Percentiles rank a stretch among this genome's conserved stretches.
phyloP scores from a whole-genome alignment of 2,113 vertebrate genomes.

The Erinaceus europaeus region DNA sequence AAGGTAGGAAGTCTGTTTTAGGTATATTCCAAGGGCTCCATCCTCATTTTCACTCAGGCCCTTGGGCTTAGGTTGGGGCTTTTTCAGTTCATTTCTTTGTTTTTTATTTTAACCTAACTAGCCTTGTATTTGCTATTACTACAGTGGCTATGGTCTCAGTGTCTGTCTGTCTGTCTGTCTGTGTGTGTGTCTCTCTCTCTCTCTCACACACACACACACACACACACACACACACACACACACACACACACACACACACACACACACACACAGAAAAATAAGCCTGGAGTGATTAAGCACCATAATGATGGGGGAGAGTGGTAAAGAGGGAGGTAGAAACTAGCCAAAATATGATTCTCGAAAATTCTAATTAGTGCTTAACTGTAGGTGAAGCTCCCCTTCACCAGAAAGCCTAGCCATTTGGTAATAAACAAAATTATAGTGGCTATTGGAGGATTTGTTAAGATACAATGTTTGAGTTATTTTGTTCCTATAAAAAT shows the following conservation, averaged over 20 bases:
- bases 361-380: not conserved
- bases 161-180: too few species aligned
- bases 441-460: not conserved
- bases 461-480: not conserved
- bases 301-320: too few species aligned
- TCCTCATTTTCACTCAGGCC: not conserved
- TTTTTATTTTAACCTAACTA: not conserved
- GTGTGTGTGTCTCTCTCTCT: too few species aligned
- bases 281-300: too few species aligned
- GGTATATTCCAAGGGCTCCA: too few species aligned
- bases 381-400: not conserved
- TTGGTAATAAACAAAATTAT: not conserved
- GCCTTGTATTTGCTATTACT: not conserved
- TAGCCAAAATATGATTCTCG: not conserved
- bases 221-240: too few species aligned
- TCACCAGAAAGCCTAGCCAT: not conserved
- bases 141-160: too few species aligned
- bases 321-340: too few species aligned
- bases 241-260: too few species aligned
- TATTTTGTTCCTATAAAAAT: slow-evolving; percentile 43
- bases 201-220: too few species aligned
- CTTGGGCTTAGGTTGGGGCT: not conserved
- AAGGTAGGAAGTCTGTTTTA: too few species aligned
- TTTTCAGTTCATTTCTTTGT: not conserved
- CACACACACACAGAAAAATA: too few species aligned